Evolutionary conservation across 2,888 invertebrate species (phyloP), one percentile per base, ranked within the genome.

Genomic region (Calephelis perditalis): DNA sequence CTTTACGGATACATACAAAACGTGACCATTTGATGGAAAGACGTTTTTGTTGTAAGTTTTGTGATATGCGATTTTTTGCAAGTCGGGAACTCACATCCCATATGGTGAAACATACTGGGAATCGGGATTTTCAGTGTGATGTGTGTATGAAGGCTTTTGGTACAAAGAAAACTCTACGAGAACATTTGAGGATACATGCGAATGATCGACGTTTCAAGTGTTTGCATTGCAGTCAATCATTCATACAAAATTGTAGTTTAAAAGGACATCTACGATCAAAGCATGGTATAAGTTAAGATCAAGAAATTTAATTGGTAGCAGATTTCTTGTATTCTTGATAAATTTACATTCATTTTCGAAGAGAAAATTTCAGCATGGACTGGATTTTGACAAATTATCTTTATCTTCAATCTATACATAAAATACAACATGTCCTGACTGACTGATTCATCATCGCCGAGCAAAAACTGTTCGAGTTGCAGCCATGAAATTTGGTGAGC

Each of bases 251-350:
- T 72, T 61, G 78, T 73, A 83, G 81, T 60, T 77, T 81, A 64
- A 74, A 79, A 45, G 76, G 78, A 0, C 89, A 89, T 64, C 79
- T 86, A 71, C 78, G 81, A 15, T 64, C 70, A 0, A 74, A 72
- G 45, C 75, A 75, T 54, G 69, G 60, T n/a, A 56, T 60, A 36
- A 54, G 35, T 54, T 54, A 35, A n/a, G 36, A 26, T 26, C 26
- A 6, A 40, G 40, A 40, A 5, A 1, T 40, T 40, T 1, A 40
- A 40, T 5, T 40, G 6, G 40, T 40, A 5, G 40, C 6, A 40
- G 6, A 3, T 40, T 40, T 40, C 7, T 8, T 5, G 8, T 40
- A 40, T 7, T 40, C 40, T 8, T 6, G 40, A 40, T 40, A 40
- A 40, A 40, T 40, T 40, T 6, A 40, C 5, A 7, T 7, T 40